Base-by-base conservation (phyloP, 2,113 vertebrate genomes). In the Sminthopsis crassicaudata region DNA sequence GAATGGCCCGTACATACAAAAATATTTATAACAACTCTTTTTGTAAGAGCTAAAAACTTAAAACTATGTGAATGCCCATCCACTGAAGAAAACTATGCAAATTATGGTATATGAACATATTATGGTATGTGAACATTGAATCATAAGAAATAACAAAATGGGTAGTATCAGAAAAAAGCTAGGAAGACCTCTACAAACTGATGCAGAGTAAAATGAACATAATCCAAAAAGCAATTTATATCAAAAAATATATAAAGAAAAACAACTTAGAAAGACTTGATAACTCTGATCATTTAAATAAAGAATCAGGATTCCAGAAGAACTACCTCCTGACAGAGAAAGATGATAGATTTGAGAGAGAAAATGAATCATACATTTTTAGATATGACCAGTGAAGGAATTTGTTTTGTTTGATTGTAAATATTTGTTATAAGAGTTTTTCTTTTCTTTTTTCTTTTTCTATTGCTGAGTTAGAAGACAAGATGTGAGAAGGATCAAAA, bases 131-230 rank as follows among this genome's bases (percentile, higher is more conserved):
- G 10, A 51, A 51, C 60, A 4, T 55, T 1, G 5, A 94, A 90
- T 53, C 55, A 91, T 91, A 46, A 53, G 19, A 7, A 91, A 46
- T 95, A 92, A 91, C 42, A 27, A 92, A 23, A 89, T 42, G n/a
- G n/a, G 23, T 42, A 8, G 6, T 84, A 42, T 84, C 16, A 8
- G 16, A 84, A 84, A 84, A 55, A 84, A 84, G 22, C 67, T 84
- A n/a, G 67, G n/a, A 84, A 84, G 67, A 84, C 67, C n/a, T 19
- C 36, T 42, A 23, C 42, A 36, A 84, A 84, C n/a, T 42, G 16
- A 84, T 84, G 19, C 16, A 42, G n/a, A 84, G 19, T n/a, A 42
- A 84, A 42, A 84, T 84, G 67, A 84, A 84, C 19, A 84, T 23
- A 42, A 84, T 84, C n/a, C n/a, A 84, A 7, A 8, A 7, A 42